Evolutionary conservation across 2,113 vertebrate genomes (phyloP), one percentile per base, ranked within the genome.

Genomic region (Marmota flaviventris): DNA sequence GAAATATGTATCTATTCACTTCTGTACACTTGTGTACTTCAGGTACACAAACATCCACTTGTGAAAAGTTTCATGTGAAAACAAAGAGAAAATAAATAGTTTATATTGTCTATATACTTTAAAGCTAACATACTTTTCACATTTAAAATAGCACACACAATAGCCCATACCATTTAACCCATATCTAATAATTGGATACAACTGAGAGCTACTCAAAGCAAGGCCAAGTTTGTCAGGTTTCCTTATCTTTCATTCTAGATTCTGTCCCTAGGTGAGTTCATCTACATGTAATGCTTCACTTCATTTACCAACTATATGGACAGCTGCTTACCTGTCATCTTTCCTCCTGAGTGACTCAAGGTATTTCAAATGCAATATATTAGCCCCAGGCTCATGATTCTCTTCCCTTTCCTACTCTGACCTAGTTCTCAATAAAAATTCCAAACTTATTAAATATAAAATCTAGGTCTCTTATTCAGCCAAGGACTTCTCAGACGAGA

Each of bases 101-200:
- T 69, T 73, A 61, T 8, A 86, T 37, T 56, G 39, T 81, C n/a
- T 13, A 18, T 51, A 4, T 67, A 81, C 10, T 94, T 85, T 48
- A 65, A 97, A 83, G 34, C 58, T 39, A 48, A 25, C 16, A 70
- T n/a, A 37, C 10, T 70, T 89, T 95, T 78, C 69, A 88, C 22
- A 89, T 53, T 61, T 94, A 5, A 89, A 91, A 76, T 75, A 92
- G 29, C 34, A 92, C 17, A 63, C 27, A 93, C 6, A 58, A 69
- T 45, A 45, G 45, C 45, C 42, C 42, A 45, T 45, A 45, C 42
- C 42, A 45, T 48, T 14, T 94, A 72, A 85, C 27, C 34, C 16
- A 48, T 13, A 65, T 29, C 16, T 69, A 70, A 79, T 4, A 83
- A 87, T 5, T 58, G 67, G 58, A 48, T 2, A 76, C 63, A 94